phyloP scores from a whole-genome alignment of 2,113 vertebrate species.

The Hemiprocne comata region DNA sequence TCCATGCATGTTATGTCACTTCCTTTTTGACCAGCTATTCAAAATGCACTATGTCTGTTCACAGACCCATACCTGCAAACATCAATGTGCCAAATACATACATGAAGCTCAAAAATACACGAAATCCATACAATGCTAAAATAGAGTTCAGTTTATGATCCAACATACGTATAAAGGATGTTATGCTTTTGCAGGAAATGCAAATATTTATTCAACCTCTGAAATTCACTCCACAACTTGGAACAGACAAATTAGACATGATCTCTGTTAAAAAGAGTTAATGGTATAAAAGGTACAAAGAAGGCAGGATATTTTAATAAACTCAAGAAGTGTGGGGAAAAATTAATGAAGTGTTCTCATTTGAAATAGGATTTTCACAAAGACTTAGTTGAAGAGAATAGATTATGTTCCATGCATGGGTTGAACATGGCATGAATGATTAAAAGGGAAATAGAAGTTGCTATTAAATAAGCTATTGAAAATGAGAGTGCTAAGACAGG shows the following conservation, averaged over 20 bases:
- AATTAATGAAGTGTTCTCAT: background rate
- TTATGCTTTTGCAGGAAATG: background rate
- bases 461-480: constrained; percentile 11
- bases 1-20: background rate
- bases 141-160: background rate
- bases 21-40: background rate
- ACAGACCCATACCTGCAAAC: background rate
- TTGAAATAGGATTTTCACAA: background rate
- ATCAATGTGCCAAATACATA: background rate
- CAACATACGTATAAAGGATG: background rate
- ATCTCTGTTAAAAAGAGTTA: background rate
- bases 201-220: background rate
- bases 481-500: background rate
- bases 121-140: background rate
- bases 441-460: background rate
- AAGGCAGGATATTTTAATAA: background rate
- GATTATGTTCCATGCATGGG: background rate
- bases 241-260: background rate
- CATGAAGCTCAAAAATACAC: background rate
- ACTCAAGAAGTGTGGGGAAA: background rate
- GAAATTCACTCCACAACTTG: background rate
- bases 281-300: background rate
- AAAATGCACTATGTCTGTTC: background rate
- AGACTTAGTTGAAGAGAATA: background rate
- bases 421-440: background rate